Conservation (phyloP, 1,140 invertebrate genomes). For the Caenorhabditis inopinata region DNA sequence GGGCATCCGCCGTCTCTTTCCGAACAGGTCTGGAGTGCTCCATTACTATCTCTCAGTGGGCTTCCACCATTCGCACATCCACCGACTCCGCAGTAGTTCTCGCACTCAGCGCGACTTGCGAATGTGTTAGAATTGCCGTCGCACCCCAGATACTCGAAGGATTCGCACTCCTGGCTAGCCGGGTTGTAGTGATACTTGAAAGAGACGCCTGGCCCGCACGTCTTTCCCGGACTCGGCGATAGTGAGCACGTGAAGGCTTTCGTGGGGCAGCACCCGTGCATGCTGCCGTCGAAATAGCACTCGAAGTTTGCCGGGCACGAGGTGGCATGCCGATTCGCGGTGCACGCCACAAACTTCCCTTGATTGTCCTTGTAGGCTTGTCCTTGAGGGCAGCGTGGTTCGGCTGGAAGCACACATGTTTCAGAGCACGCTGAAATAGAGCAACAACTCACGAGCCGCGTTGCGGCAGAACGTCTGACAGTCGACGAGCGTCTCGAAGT, state of each 20-base stretch:
- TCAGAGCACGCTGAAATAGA: background rate
- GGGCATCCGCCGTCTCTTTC: constrained; percentile 44
- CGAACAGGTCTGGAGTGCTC: constrained; percentile 38
- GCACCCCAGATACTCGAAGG: constrained; percentile 48
- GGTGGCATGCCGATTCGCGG: constrained; percentile 35
- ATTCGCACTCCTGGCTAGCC: constrained; percentile 41
- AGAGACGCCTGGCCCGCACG: constrained; percentile 50
- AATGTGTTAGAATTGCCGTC: constrained; percentile 51
- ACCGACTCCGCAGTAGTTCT: constrained; percentile 50
- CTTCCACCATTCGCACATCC: constrained; percentile 48
- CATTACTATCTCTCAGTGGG: constrained; percentile 43
- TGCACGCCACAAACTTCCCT: constrained; percentile 45
- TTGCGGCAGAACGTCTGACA: constrained; percentile 51
- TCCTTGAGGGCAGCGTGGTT: constrained; percentile 47
- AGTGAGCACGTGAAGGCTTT: constrained; percentile 49
- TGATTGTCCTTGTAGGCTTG: constrained; percentile 48
- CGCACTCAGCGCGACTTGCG: constrained; percentile 47
- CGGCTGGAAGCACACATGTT: background rate
- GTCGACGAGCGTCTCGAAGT: constrained; percentile 49
- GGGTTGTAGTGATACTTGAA: constrained; percentile 51
- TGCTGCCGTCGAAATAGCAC: constrained; percentile 47
- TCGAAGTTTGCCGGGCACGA: constrained; percentile 46
- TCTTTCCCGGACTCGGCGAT: constrained; percentile 45
- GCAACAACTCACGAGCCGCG: constrained; percentile 29
- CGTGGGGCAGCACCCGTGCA: constrained; percentile 49